A percentile compares a stretch with the other conserved stretches of the same genome.
Conservation (phyloP, 2,113 vertebrate species). For the Romanogobio albipinnatus region DNA sequence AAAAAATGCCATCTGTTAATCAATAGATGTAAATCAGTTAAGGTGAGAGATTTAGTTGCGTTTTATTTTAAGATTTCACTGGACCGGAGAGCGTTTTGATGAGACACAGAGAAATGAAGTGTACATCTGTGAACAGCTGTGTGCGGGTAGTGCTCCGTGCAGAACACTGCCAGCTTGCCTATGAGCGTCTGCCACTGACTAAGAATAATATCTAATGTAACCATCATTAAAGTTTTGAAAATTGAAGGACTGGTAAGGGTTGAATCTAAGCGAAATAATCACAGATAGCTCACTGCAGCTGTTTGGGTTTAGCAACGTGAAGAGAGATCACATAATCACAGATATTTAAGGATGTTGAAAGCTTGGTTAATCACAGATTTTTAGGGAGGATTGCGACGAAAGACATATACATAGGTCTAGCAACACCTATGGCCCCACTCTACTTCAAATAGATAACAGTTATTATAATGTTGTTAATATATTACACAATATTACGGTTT, state of each 20-base stretch:
- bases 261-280: background rate
- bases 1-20: constrained; percentile 6
- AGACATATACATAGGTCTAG: background rate
- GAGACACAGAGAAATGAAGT: constrained; percentile 3
- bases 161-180: background rate
- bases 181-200: background rate
- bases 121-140: constrained; percentile 3
- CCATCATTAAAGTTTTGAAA: background rate
- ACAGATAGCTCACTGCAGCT: background rate
- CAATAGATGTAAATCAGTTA: constrained; percentile 1
- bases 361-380: background rate
- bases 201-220: background rate
- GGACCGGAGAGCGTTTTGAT: background rate
- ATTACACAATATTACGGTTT: no score
- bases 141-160: background rate
- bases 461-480: no score
- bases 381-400: background rate
- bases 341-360: background rate
- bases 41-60: background rate
- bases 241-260: background rate
- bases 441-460: background rate
- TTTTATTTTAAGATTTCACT: background rate
- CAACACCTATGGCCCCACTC: background rate
- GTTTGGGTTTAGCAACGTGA: background rate
- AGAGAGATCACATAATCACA: background rate